Conservation (phyloP, 2,888 invertebrate genomes). For the Hololepta plana region DNA sequence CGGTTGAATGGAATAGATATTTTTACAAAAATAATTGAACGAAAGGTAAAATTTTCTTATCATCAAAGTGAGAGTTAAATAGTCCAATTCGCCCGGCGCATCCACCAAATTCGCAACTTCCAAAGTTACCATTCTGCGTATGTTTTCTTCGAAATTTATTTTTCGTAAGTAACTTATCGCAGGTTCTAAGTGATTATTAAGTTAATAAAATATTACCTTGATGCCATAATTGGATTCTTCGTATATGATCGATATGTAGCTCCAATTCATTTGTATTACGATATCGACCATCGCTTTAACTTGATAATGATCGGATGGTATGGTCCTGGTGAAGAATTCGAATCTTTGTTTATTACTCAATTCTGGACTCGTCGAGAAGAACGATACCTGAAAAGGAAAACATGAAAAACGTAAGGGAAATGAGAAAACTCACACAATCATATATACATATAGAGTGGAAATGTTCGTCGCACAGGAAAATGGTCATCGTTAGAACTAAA, state of each 20-base stretch:
- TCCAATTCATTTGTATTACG: conserved; percentile 72
- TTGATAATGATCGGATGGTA: conserved; percentile 88
- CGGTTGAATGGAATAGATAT: no score
- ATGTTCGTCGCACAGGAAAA: no score
- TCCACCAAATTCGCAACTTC: no score
- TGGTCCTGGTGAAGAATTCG: conserved; percentile 86
- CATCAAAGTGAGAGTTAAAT: no score
- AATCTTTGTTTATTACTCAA: conserved; percentile 87
- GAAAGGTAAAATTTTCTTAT: no score
- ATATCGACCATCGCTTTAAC: conserved; percentile 92
- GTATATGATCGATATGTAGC: conserved; percentile 87
- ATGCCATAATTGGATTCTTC: conserved; percentile 94
- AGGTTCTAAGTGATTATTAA: background rate
- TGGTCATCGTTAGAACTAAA: no score
- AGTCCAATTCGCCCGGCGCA: no score
- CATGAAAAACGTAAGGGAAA: no score
- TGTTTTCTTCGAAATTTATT: no score
- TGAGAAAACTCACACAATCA: background rate
- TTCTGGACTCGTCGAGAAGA: conserved; percentile 89
- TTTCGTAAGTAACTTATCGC: no score
- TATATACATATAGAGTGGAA: conserved; percentile 1
- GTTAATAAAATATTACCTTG: conserved; percentile 53
- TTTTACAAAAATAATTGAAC: no score
- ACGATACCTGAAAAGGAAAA: conserved; percentile 58
- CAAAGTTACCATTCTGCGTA: no score